Conservation (phyloP, 92 coral and sea anemone genomes). For the Blastomussa wellsi region DNA sequence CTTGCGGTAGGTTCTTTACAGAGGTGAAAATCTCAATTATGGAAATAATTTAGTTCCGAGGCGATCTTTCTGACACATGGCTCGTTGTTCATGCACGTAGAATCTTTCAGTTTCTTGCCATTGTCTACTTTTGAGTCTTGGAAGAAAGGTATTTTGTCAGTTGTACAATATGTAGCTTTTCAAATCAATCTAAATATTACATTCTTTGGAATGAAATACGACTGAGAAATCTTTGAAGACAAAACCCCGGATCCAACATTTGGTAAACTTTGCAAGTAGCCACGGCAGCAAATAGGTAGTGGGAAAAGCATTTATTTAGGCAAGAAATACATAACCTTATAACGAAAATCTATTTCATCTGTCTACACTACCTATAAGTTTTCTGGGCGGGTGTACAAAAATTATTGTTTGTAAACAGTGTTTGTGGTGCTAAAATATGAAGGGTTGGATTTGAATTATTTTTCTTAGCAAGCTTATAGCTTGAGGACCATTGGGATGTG, state of each 20-base stretch:
- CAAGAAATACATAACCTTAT: neutral
- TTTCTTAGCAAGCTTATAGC: too few species aligned
- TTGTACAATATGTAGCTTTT: neutral
- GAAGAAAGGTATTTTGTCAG: neutral
- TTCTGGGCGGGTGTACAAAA: neutral
- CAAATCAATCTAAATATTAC: neutral
- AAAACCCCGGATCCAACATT: too few species aligned
- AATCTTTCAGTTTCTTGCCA: neutral
- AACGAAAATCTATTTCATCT: neutral
- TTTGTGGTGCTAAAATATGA: too few species aligned
- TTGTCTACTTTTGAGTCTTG: neutral
- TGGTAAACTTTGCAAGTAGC: neutral
- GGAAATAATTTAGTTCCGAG: neutral
- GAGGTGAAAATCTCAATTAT: neutral
- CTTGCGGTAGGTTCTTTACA: neutral
- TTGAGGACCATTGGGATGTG: neutral
- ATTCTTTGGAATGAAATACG: neutral
- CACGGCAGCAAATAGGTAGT: neutral
- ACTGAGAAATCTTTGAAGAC: too few species aligned
- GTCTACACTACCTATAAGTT: neutral
- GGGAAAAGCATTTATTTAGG: neutral
- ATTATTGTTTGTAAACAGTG: too few species aligned
- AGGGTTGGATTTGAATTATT: neutral
- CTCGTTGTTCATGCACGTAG: neutral
- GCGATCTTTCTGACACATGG: neutral